These are phyloP conservation scores for Gymnocephalus cernua DNA, from an alignment of 2,113 vertebrate genomes.

Conservation along the genomic window DNA sequence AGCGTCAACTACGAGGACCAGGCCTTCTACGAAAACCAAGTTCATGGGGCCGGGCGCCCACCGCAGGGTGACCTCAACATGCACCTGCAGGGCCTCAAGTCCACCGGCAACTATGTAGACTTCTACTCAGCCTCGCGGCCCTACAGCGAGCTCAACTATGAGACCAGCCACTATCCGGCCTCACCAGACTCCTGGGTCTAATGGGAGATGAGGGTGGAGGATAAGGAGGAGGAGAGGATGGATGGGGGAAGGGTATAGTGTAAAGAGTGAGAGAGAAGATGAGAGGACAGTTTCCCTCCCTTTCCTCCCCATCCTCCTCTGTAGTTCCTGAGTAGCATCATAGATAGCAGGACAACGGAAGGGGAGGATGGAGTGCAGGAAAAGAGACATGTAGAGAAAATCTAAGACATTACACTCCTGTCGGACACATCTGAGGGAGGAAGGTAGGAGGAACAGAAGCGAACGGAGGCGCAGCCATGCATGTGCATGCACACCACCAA, in stretches of 20 bases:
- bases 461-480: constrained; percentile 85
- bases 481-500: constrained; percentile 97
- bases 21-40: constrained; percentile 85
- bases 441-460: constrained; percentile 31
- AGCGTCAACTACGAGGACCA: constrained; percentile 90
- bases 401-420: constrained; percentile 42
- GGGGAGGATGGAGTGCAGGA: constrained; percentile 50
- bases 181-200: constrained; percentile 99
- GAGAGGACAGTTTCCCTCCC: constrained; percentile 52
- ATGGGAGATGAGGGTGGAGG: constrained; percentile 35
- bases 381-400: constrained; percentile 16
- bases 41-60: constrained; percentile 77
- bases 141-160: constrained; percentile 99
- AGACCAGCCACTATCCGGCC: constrained; percentile 99
- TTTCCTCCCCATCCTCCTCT: constrained; percentile 67
- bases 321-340: constrained; percentile 74
- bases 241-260: constrained; percentile 22
- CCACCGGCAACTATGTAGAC: constrained; percentile 99
- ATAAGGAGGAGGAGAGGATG: constrained; percentile 31
- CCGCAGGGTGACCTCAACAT: constrained; percentile 94
- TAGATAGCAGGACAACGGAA: constrained; percentile 58
- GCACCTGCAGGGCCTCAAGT: constrained; percentile 98
- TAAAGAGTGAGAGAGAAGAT: constrained; percentile 26
- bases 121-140: constrained; percentile 99
- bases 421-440: constrained; percentile 39